Base-by-base conservation (phyloP, 2,888 invertebrate species). In the Parnassius orleans region DNA sequence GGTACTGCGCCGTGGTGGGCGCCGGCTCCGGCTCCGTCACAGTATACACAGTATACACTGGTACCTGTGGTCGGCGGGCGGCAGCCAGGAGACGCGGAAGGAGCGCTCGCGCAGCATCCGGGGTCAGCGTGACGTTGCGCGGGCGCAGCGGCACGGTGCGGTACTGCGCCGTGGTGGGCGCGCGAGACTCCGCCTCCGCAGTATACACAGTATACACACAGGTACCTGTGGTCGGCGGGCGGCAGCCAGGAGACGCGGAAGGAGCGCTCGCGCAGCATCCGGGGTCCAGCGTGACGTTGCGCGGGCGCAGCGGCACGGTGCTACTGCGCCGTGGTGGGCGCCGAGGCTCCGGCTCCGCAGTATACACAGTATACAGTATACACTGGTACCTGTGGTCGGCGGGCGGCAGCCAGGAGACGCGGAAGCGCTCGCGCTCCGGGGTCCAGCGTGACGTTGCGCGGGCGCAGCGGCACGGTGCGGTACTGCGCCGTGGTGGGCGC, bases 401-500 rank as follows among this genome's bases (percentile, higher is more conserved):
- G 5, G 98, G 98, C 60, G 97, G 96, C 81, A 96, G 95, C 98
- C 98, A 98, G 56, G 93, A 92, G 44, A 97, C 97, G 65, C 93
- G 93, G 86, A 98, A 97, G 72, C 94, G 93, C 66, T 97, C 95
- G 15, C 95, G 94, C 67, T 93, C 47, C 92, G 91, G 69, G 93
- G 77, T 96, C 96, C 79, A 95, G 96, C 59, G 95, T 95, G 9
- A 98, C 95, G 87, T 96, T 97, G 68, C 96, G 90, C 1, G 98
- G 98, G 60, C 97, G 94, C 76, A 97, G 87, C 67, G 98, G 98
- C 73, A 98, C 97, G 24, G 98, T 98, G 70, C 98, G 93, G 90
- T 98, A 98, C 83, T 97, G 97, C 53, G 98, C 98, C 1, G 97
- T 97, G 66, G 98, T 98, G 44, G 98, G 98, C 66, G 96, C 93